Percentiles rank a stretch among this genome's conserved stretches.
Evolutionary conservation across 2,888 invertebrate species (phyloP).

Genomic region (Tinea semifulvella): DNA sequence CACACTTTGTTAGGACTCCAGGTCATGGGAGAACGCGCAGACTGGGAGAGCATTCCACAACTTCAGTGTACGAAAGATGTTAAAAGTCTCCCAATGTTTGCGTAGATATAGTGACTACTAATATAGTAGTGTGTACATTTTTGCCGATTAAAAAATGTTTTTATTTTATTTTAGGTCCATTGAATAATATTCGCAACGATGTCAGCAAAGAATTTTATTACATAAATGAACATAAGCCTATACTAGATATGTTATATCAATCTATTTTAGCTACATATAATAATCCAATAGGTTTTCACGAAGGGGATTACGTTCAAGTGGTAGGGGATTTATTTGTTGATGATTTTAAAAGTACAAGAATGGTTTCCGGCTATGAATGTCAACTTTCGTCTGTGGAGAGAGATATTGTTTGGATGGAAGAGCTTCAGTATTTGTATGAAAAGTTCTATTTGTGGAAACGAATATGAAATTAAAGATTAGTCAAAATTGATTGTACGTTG

Average conservation of each 20-base stretch:
- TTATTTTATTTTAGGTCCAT: too few species aligned
- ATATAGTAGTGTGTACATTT: too few species aligned
- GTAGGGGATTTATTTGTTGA: conserved; percentile 53
- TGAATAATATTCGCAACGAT: background rate
- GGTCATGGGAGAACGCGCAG: too few species aligned
- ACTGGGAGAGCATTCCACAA: too few species aligned
- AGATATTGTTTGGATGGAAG: conserved; percentile 54
- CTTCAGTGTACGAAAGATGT: too few species aligned
- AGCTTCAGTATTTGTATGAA: conserved; percentile 48
- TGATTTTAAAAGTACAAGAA: conserved; percentile 32
- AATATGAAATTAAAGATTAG: too few species aligned
- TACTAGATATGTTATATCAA: background rate
- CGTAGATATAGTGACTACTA: too few species aligned
- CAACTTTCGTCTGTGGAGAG: conserved; percentile 33
- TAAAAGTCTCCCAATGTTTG: too few species aligned
- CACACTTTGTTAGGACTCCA: too few species aligned
- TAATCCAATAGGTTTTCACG: conserved; percentile 25
- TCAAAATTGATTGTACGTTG: too few species aligned
- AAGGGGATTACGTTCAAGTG: conserved; percentile 38
- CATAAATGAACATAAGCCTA: background rate
- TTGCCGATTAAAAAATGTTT: too few species aligned
- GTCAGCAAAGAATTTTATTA: background rate
- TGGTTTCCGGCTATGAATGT: conserved; percentile 46
- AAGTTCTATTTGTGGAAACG: conserved; percentile 38
- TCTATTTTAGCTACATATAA: conserved; percentile 27